Percentiles rank a stretch among this genome's conserved stretches.
Conservation (phyloP, 2,113 vertebrate genomes). For the Furnarius figulus region DNA sequence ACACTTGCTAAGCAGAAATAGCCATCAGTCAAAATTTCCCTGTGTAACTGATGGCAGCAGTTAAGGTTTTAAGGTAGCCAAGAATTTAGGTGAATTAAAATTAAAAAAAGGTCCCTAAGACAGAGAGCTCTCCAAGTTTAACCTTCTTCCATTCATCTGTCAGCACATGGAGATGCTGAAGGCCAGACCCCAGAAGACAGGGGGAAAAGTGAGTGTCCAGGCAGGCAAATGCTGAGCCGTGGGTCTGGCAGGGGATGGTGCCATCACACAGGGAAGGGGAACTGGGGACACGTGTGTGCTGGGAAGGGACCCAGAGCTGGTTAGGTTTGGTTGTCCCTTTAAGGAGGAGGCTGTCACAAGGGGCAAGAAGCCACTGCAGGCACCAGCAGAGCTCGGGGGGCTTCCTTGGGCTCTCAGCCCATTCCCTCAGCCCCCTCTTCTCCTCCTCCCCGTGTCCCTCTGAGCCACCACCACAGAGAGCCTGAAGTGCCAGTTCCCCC, state of each 20-base stretch:
- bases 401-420: background rate
- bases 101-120: background rate
- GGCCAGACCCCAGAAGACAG: background rate
- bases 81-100: background rate
- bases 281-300: fast-evolving
- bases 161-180: background rate
- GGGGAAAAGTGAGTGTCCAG: fast-evolving
- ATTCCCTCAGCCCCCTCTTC: background rate
- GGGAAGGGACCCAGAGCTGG: background rate
- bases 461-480: fast-evolving
- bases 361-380: background rate
- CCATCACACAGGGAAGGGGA: fast-evolving
- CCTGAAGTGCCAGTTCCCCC: background rate
- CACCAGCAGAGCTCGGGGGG: background rate
- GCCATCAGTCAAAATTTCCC: background rate
- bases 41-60: background rate
- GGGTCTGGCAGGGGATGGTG: fast-evolving
- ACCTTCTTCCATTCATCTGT: background rate
- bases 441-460: background rate
- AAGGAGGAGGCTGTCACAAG: background rate
- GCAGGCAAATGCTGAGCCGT: fast-evolving
- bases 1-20: background rate
- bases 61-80: background rate
- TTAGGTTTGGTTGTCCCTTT: background rate
- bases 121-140: background rate